phyloP scores from a whole-genome alignment of 1,140 invertebrate species.

The Apis laboriosa region DNA sequence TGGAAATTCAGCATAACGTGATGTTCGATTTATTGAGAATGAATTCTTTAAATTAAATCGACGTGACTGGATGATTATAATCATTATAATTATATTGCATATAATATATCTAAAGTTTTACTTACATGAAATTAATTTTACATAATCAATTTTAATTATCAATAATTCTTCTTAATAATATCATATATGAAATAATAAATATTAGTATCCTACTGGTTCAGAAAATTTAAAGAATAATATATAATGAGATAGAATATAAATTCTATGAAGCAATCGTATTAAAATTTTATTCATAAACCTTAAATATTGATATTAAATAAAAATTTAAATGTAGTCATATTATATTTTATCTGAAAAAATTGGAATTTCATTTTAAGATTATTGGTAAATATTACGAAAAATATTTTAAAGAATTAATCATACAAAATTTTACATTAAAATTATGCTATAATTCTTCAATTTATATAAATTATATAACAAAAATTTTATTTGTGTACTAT shows the following conservation, averaged over 20 bases:
- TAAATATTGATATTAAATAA: too few relatives aligned
- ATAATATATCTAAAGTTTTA: slow-evolving; percentile 1
- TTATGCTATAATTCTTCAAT: not conserved
- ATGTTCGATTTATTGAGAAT: slow-evolving; percentile 62
- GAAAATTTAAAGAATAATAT: too few relatives aligned
- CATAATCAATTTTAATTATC: not conserved
- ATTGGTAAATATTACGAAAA: too few relatives aligned
- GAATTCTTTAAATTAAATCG: slow-evolving; percentile 65
- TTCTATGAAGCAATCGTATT: too few relatives aligned
- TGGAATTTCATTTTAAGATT: not conserved
- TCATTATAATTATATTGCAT: slow-evolving; percentile 36
- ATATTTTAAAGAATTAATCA: too few relatives aligned
- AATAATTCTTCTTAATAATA: not conserved
- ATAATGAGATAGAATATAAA: too few relatives aligned
- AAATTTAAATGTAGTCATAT: not conserved
- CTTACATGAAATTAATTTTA: not conserved
- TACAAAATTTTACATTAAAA: not conserved
- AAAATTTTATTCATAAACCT: not conserved
- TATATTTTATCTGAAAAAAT: not conserved
- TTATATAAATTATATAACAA: not conserved
- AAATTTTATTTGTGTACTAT: not conserved
- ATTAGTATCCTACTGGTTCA: not conserved
- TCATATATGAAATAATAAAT: not conserved
- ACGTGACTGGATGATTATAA: slow-evolving; percentile 48
- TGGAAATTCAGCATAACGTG: slow-evolving; percentile 57